Percentiles rank a stretch among this genome's conserved stretches.
Conservation (phyloP, 2,888 invertebrate species). For the Mimas tiliae region DNA sequence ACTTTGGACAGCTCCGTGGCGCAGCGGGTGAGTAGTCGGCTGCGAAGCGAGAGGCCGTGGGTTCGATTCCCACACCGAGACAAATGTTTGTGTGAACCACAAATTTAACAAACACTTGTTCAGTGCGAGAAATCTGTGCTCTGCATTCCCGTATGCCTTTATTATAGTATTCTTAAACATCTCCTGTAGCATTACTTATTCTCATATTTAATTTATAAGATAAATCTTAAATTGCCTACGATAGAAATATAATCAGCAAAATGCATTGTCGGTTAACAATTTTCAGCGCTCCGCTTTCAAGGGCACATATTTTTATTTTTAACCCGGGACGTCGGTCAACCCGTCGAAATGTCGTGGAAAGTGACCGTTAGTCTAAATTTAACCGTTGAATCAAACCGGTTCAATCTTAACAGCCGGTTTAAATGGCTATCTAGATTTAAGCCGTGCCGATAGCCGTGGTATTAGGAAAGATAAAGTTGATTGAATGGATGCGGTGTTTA, state of each 20-base stretch:
- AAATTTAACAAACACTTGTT: too few species aligned
- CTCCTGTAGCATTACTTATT: too few species aligned
- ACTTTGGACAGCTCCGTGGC: too few species aligned
- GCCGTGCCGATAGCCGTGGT: not conserved
- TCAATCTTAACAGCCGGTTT: conserved; percentile 28
- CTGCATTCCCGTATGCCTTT: too few species aligned
- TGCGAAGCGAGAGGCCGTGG: too few species aligned
- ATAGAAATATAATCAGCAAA: not conserved
- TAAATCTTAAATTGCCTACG: not conserved
- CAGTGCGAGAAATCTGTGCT: too few species aligned
- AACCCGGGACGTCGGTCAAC: conserved; percentile 20
- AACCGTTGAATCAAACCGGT: conserved; percentile 28
- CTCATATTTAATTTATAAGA: not conserved
- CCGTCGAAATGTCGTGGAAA: conserved; percentile 23
- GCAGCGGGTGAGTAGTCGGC: too few species aligned
- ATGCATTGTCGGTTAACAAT: conserved; percentile 5
- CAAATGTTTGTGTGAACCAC: too few species aligned
- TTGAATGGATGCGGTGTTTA: conserved; percentile 24
- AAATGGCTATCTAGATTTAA: conserved; percentile 29
- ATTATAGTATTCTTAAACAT: too few species aligned
- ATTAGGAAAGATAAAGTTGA: not conserved
- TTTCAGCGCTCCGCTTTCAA: conserved; percentile 13
- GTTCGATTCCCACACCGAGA: too few species aligned
- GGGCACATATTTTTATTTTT: conserved; percentile 9
- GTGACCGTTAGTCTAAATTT: conserved; percentile 31